These are phyloP conservation scores for Drosophila lacertosa DNA, from an alignment of 1,140 invertebrate genomes.

Conservation along the genomic window DNA sequence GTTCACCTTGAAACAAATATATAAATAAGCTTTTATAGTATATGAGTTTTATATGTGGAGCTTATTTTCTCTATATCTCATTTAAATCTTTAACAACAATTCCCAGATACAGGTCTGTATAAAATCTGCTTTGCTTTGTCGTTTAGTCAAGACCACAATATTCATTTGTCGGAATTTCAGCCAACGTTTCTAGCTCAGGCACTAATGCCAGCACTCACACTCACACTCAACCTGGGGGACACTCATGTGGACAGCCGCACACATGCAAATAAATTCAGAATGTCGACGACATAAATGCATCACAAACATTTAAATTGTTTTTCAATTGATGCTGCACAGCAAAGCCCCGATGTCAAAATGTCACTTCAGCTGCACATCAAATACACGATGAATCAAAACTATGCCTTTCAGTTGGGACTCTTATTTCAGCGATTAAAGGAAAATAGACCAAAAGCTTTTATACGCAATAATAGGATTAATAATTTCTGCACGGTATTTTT, in stretches of 20 bases:
- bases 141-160: slow-evolving; percentile 44
- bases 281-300: slow-evolving; percentile 47
- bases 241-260: slow-evolving; percentile 11
- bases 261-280: slow-evolving; percentile 32
- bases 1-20: neutral
- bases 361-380: slow-evolving; percentile 12
- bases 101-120: no score
- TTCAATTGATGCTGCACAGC: slow-evolving; percentile 57
- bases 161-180: slow-evolving; percentile 65
- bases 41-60: no score
- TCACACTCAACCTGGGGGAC: neutral
- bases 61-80: neutral
- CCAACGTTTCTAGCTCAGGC: slow-evolving; percentile 28
- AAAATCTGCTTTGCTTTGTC: neutral
- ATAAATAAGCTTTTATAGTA: no score
- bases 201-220: neutral
- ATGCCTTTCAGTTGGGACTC: neutral
- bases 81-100: no score
- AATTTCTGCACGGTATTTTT: neutral
- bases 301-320: slow-evolving; percentile 60
- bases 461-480: neutral
- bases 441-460: no score
- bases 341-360: slow-evolving; percentile 40
- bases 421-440: no score
- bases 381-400: slow-evolving; percentile 10